Conservation (phyloP, 1,140 invertebrate genomes). For the Drosophila simulans region DNA sequence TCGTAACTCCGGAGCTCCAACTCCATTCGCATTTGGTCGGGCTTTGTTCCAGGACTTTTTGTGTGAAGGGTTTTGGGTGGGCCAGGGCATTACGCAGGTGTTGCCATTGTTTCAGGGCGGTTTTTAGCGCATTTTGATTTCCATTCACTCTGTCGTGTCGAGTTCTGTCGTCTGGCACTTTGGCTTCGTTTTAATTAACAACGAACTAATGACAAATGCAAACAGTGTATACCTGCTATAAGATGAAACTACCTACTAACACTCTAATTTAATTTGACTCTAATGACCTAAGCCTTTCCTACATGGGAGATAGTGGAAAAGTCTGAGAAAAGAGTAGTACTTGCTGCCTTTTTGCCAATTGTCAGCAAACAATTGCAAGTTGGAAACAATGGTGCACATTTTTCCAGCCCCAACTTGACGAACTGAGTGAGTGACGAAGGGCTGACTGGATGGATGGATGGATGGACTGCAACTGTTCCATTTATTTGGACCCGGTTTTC, state of each 20-base stretch:
- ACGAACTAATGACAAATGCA: conserved; percentile 77
- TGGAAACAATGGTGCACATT: conserved; percentile 70
- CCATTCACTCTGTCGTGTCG: conserved; percentile 53
- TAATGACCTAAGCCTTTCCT: conserved; percentile 66
- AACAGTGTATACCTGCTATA: conserved; percentile 36
- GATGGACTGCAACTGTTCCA: conserved; percentile 73
- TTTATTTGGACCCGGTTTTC: conserved; percentile 47
- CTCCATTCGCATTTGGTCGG: conserved; percentile 64
- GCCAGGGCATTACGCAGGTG: conserved; percentile 60
- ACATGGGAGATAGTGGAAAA: not conserved
- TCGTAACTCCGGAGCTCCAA: conserved; percentile 9
- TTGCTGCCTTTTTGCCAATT: conserved; percentile 72
- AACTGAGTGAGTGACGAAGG: conserved; percentile 54
- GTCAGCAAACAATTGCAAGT: conserved; percentile 76
- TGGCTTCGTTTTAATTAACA: conserved; percentile 79
- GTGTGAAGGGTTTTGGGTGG: conserved; percentile 36
- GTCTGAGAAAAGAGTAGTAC: conserved; percentile 9
- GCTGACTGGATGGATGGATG: conserved; percentile 12
- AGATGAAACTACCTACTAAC: conserved; percentile 40
- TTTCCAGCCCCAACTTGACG: conserved; percentile 57
- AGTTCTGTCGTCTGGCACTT: conserved; percentile 61
- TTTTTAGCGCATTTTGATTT: conserved; percentile 78
- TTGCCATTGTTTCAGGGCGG: conserved; percentile 73
- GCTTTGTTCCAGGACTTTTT: conserved; percentile 65
- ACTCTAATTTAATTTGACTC: conserved; percentile 73